Evolutionary conservation across 2,797 vertebrate genomes (phyloP).

Genomic region (Lophius americanus): DNA sequence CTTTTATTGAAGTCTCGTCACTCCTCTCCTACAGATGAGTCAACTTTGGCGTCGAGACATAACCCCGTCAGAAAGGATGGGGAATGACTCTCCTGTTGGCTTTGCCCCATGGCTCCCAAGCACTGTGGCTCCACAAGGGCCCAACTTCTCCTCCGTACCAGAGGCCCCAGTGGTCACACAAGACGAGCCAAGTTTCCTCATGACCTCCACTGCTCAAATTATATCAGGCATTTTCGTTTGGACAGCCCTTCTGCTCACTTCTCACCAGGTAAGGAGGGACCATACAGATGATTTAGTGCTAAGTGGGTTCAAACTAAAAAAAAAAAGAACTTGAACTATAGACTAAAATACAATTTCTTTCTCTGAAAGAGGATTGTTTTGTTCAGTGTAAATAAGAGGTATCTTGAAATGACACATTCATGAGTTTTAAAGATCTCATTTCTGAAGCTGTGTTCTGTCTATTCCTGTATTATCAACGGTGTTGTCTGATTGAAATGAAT

Average conservation of each 20-base stretch:
- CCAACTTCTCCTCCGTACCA: constrained; percentile 85
- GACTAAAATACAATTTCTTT: too few relatives aligned
- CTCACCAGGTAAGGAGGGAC: constrained; percentile 89
- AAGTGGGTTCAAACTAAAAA: not conserved
- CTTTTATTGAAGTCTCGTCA: not conserved
- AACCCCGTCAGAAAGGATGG: constrained; percentile 75
- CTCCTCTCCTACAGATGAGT: constrained; percentile 68
- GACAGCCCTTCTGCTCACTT: constrained; percentile 96
- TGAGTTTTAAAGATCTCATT: not conserved
- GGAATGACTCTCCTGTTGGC: constrained; percentile 74
- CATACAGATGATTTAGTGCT: not conserved
- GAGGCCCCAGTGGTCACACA: constrained; percentile 84
- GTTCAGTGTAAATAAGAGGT: too few relatives aligned
- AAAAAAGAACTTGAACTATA: too few relatives aligned
- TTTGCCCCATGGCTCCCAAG: constrained; percentile 76
- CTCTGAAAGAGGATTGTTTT: too few relatives aligned
- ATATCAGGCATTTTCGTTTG: constrained; percentile 96
- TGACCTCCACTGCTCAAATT: constrained; percentile 93
- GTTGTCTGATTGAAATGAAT: constrained; percentile 2
- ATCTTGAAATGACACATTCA: not conserved
- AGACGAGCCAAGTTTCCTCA: constrained; percentile 92
- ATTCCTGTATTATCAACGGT: not conserved
- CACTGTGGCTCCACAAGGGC: constrained; percentile 69
- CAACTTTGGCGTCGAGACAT: constrained; percentile 63
- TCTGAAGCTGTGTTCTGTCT: not conserved